Conservation (phyloP, 2,797 vertebrate genomes). For the Clamator glandarius region DNA sequence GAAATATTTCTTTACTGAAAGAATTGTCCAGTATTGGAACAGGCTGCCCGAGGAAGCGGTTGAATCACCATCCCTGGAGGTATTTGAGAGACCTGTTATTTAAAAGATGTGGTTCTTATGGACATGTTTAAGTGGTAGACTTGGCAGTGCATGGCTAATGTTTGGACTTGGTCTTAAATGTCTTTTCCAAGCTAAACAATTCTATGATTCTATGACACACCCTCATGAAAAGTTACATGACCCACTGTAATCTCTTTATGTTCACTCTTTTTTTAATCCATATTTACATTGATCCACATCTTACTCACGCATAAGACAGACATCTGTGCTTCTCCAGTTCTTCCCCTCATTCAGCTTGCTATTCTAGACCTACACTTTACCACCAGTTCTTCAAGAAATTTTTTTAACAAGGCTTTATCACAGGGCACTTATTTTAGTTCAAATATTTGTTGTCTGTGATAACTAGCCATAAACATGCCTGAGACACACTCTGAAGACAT, state of each 20-base stretch:
- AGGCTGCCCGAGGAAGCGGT: too few species aligned
- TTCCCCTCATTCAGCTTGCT: not conserved
- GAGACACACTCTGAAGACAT: not conserved
- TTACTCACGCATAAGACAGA: not conserved
- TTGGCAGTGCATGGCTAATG: too few species aligned
- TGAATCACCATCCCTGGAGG: too few species aligned
- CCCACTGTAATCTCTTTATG: not conserved
- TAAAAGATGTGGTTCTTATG: too few species aligned
- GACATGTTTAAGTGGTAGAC: too few species aligned
- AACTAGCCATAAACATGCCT: not conserved
- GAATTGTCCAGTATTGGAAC: too few species aligned
- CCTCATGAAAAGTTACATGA: not conserved
- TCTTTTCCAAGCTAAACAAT: too few species aligned
- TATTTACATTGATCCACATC: not conserved
- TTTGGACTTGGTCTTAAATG: too few species aligned
- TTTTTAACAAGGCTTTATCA: not conserved
- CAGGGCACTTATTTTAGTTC: not conserved
- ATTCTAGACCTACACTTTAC: not conserved
- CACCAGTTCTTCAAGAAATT: not conserved
- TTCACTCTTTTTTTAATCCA: not conserved
- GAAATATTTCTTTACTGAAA: too few species aligned
- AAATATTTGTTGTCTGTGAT: not conserved
- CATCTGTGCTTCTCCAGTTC: not conserved
- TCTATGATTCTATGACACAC: not conserved
- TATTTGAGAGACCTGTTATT: too few species aligned